These are phyloP conservation scores for Macrosteles quadrilineatus DNA, from an alignment of 1,140 invertebrate species.

Conservation along the genomic window DNA sequence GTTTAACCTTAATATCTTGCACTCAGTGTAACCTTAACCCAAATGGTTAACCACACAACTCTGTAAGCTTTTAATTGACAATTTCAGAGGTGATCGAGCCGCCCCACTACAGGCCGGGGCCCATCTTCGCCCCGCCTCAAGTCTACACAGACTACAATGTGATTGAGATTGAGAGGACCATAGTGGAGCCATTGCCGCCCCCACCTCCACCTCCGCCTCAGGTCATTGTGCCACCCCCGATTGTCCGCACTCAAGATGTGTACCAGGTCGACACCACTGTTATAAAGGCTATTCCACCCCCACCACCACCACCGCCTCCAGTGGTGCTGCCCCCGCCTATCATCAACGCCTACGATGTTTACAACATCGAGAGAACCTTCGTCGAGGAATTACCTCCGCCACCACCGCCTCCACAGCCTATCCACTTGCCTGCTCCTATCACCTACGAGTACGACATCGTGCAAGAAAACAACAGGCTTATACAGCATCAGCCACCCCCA, in stretches of 20 bases:
- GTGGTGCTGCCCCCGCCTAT: not conserved
- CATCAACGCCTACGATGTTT: not conserved
- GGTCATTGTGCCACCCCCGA: not conserved
- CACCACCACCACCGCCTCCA: not conserved
- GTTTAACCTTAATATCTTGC: too few species aligned
- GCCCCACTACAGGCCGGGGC: too few species aligned
- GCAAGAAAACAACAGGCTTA: not conserved
- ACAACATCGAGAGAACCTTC: not conserved
- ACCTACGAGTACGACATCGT: not conserved
- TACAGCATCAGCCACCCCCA: not conserved
- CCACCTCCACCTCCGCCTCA: not conserved
- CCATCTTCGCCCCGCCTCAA: too few species aligned
- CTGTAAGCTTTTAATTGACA: too few species aligned
- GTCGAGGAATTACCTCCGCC: not conserved
- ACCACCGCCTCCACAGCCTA: not conserved
- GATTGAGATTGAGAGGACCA: not conserved
- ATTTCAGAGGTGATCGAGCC: too few species aligned
- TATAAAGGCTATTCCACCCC: not conserved
- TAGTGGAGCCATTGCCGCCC: not conserved
- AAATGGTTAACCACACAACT: too few species aligned
- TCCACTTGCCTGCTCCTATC: not conserved
- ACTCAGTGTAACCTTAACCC: too few species aligned
- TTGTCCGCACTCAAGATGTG: not conserved
- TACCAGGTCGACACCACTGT: not conserved
- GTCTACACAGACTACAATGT: not conserved